Conservation (phyloP, 2,113 vertebrate genomes). For the Lepus timidus region DNA sequence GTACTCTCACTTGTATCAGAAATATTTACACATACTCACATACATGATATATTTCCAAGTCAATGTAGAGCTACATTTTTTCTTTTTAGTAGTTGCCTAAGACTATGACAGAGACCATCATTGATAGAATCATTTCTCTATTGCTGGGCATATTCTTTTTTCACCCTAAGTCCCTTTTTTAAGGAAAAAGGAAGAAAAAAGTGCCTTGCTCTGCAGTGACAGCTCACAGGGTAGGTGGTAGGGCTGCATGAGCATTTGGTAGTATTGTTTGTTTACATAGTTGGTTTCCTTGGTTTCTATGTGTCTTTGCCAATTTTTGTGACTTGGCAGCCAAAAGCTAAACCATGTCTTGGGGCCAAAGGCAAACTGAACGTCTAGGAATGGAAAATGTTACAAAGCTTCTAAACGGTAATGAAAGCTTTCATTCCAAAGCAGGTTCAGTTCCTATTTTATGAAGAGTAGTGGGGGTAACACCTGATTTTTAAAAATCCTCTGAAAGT, state of each 20-base stretch:
- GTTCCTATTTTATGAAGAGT: slow-evolving; percentile 64
- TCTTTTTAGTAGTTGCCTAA: slow-evolving; percentile 1
- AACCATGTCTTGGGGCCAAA: slow-evolving; percentile 50
- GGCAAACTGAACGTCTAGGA: slow-evolving; percentile 70
- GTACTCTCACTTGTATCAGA: not conserved
- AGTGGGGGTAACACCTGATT: not conserved
- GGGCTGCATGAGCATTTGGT: slow-evolving; percentile 28
- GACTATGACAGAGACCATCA: not conserved
- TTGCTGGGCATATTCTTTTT: not conserved
- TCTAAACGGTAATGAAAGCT: slow-evolving; percentile 67
- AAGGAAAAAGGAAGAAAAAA: slow-evolving; percentile 59
- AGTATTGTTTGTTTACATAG: slow-evolving; percentile 72
- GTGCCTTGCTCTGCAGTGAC: not conserved
- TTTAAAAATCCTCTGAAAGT: slow-evolving; percentile 2
- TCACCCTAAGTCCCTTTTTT: slow-evolving; percentile 1
- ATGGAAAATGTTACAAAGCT: slow-evolving; percentile 75
- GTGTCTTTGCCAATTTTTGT: slow-evolving; percentile 74
- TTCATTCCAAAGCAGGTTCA: slow-evolving; percentile 62
- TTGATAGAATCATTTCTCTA: slow-evolving; percentile 39
- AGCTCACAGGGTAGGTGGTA: slow-evolving; percentile 30
- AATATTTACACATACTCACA: not conserved
- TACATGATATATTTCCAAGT: slow-evolving; percentile 23
- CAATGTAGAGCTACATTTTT: not conserved
- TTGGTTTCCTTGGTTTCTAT: slow-evolving; percentile 75
- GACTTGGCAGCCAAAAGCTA: slow-evolving; percentile 68